These are phyloP conservation scores for Tauraco erythrolophus DNA, from an alignment of 2,113 vertebrate genomes.

Conservation along the genomic window DNA sequence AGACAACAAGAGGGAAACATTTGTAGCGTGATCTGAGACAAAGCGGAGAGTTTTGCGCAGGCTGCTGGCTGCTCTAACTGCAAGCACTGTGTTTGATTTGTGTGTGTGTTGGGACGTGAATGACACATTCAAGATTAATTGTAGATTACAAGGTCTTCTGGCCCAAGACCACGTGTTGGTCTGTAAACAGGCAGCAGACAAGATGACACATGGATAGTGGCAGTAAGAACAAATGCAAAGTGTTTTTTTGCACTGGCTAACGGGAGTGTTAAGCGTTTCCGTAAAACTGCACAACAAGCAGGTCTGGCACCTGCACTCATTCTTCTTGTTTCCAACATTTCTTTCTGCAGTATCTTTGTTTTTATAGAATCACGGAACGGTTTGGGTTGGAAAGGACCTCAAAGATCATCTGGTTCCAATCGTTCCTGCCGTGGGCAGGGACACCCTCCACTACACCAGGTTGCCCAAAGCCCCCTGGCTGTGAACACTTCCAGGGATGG, in stretches of 20 bases:
- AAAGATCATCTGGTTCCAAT: too few species aligned
- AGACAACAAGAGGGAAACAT: not conserved
- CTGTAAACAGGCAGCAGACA: not conserved
- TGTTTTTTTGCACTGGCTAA: rapidly evolving
- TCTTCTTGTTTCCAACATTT: not conserved
- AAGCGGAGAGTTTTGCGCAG: not conserved
- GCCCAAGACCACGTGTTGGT: rapidly evolving
- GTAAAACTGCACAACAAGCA: not conserved
- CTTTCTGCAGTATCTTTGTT: not conserved
- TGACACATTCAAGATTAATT: not conserved
- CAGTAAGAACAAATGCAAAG: rapidly evolving
- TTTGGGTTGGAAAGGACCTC: too few species aligned
- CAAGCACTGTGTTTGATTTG: not conserved
- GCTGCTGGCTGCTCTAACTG: not conserved
- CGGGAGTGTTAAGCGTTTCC: not conserved
- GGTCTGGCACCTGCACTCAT: not conserved
- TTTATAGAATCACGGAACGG: too few species aligned
- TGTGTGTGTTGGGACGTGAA: not conserved
- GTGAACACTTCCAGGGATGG: too few species aligned
- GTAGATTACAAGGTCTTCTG: not conserved
- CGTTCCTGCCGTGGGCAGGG: too few species aligned
- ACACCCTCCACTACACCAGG: too few species aligned
- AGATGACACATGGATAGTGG: rapidly evolving
- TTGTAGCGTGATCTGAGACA: not conserved
- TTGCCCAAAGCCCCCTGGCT: too few species aligned